Evolutionary conservation across 1,140 invertebrate species (phyloP).

Genomic region (Mya arenaria): DNA sequence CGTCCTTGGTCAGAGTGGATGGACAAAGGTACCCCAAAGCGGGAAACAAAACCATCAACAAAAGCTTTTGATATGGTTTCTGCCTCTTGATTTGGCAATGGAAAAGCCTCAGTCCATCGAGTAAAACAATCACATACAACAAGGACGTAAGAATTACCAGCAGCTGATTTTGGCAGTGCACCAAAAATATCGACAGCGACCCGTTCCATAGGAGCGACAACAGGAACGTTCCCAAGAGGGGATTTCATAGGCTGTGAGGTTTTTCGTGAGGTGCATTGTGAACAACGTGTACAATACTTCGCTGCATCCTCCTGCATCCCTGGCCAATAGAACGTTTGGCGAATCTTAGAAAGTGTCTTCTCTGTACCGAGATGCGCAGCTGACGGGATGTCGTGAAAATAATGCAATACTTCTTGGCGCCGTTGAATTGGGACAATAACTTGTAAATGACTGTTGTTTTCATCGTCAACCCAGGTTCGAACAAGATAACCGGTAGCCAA

Average conservation of each 20-base stretch:
- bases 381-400: background rate
- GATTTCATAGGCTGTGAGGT: background rate
- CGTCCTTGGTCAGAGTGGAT: conserved; percentile 36
- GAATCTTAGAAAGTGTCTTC: background rate
- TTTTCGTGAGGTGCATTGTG: background rate
- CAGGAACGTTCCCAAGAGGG: conserved; percentile 12
- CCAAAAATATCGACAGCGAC: conserved; percentile 73
- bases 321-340: conserved; percentile 7
- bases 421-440: background rate
- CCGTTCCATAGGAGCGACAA: conserved; percentile 55
- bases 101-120: conserved; percentile 10
- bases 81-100: conserved; percentile 21
- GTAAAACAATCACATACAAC: conserved; percentile 23
- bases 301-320: background rate
- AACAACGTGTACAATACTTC: background rate
- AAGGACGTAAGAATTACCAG: conserved; percentile 26
- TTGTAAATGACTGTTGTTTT: background rate
- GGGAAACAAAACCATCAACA: conserved; percentile 19
- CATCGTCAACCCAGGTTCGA: conserved; percentile 14
- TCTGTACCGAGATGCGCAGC: background rate
- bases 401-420: background rate
- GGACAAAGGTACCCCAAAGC: conserved; percentile 38
- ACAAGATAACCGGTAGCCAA: background rate
- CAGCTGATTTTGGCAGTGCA: conserved; percentile 62
- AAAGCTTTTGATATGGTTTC: background rate